These are phyloP conservation scores for Coryphaenoides rupestris DNA, from an alignment of 2,113 vertebrate species.

Conservation along the genomic window DNA sequence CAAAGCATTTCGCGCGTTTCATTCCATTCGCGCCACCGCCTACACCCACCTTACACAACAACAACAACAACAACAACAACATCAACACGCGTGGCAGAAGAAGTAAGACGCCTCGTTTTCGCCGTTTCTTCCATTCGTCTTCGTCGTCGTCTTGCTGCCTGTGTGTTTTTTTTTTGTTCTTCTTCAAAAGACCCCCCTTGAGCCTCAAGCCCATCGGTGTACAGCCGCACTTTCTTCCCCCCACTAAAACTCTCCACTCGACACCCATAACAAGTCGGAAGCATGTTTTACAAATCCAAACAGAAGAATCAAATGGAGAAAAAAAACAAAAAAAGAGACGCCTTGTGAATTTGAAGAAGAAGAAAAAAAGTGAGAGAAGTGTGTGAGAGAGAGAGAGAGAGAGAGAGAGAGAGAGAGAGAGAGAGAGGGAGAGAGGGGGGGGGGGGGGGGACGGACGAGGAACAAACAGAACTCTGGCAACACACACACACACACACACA, in stretches of 20 bases:
- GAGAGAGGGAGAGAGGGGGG: too few relatives aligned
- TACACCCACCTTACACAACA: too few relatives aligned
- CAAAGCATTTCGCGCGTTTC: too few relatives aligned
- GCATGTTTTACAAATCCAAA: constrained; percentile 73
- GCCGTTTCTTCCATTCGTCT: too few relatives aligned
- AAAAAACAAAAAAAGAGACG: constrained; percentile 42
- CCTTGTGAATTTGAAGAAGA: constrained; percentile 43
- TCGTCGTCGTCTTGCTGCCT: constrained; percentile 22
- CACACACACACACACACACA: constrained; percentile 46
- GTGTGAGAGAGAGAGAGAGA: not conserved
- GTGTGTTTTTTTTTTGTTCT: too few relatives aligned
- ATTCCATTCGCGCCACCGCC: too few relatives aligned
- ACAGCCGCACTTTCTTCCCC: constrained; percentile 41
- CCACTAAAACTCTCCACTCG: constrained; percentile 53
- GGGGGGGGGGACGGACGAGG: constrained; percentile 6
- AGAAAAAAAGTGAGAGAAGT: not conserved
- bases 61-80: too few relatives aligned
- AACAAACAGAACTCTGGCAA: too few relatives aligned
- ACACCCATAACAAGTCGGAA: constrained; percentile 64
- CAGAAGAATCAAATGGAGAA: constrained; percentile 28
- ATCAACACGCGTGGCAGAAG: constrained; percentile 41
- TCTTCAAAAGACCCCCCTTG: constrained; percentile 37
- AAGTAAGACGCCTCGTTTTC: constrained; percentile 42
- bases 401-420: too few relatives aligned
- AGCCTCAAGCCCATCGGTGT: constrained; percentile 48